Evolutionary conservation across 1,140 invertebrate species (phyloP), one percentile per base, ranked within the genome.

Genomic region (Drosophila insularis): DNA sequence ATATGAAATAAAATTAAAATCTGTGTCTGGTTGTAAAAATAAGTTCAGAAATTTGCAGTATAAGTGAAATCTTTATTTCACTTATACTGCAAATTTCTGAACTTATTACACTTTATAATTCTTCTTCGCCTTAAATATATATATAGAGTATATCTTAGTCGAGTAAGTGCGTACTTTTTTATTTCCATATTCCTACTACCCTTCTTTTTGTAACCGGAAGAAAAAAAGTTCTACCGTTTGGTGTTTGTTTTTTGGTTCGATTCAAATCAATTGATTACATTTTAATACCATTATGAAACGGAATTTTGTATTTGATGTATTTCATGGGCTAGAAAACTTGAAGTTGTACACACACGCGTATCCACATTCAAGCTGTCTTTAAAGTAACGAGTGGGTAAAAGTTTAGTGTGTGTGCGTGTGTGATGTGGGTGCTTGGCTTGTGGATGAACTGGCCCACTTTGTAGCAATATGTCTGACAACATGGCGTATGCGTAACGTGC

Each of bases 401-500:
- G 14, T 3, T 31, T 17, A 17, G 14, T 17, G 17, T 10, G 17
- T 10, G 55, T 35, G n/a, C n/a, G 7, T 35, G 31, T 31, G 27
- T 31, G n/a, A 13, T 31, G 11, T 35, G 35, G 35, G 8, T 37
- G 35, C 1, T 10, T 37, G 2, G 54, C 4, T 55, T n/a, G 23
- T 3, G 43, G 43, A 50, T 50, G 43, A 50, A 50, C 43, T 58
- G 55, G 10, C 55, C 55, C 55, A 58, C 55, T 58, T 58, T 63
- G 50, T 63, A 58, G 43, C 37, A 61, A 46, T 71, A 53, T 14
- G 21, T 19, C 53, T 37, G 55, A n/a, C 60, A 31, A 69, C 71
- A 74, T 69, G 27, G 71, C 71, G 71, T 74, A 74, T 74, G 61
- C 71, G 67, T 61, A 74, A 73, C 54, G 50, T 55, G 65, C 54